A percentile compares a stretch with the other conserved stretches of the same genome.
Evolutionary conservation across 1,140 invertebrate genomes (phyloP).

Genomic region (Pomacea maculata): DNA sequence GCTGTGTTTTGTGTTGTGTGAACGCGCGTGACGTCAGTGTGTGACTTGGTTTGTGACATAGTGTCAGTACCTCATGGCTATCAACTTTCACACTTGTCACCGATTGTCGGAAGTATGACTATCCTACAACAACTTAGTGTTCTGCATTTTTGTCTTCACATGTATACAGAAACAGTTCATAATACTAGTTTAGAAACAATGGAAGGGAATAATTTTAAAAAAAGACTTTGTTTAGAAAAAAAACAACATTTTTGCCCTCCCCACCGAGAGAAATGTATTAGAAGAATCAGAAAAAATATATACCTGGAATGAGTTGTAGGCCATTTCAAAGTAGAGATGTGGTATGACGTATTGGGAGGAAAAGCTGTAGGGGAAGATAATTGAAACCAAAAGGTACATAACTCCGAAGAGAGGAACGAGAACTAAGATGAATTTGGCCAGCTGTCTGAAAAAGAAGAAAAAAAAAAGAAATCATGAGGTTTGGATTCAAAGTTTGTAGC

Average conservation of each 20-base stretch:
- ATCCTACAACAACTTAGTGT: not conserved
- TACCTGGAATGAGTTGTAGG: constrained; percentile 80
- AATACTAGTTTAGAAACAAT: too few species aligned
- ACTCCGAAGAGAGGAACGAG: constrained; percentile 81
- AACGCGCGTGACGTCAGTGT: too few species aligned
- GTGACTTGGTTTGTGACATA: too few species aligned
- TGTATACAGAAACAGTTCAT: too few species aligned
- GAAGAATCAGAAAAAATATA: not conserved
- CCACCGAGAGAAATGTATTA: too few species aligned
- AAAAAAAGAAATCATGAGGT: not conserved
- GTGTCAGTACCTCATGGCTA: not conserved
- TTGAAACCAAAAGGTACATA: constrained; percentile 74
- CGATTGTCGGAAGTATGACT: not conserved
- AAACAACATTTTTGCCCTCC: too few species aligned
- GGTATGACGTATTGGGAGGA: constrained; percentile 69
- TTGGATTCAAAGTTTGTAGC: too few species aligned
- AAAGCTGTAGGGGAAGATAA: constrained; percentile 25
- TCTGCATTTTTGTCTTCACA: not conserved
- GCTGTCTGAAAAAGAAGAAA: constrained; percentile 64
- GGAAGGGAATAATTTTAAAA: too few species aligned
- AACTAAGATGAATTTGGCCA: constrained; percentile 78
- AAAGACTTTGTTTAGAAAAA: too few species aligned
- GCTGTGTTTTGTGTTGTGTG: too few species aligned
- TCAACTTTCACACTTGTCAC: too few species aligned
- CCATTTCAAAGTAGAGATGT: constrained; percentile 77